A percentile compares a stretch with the other conserved stretches of the same genome.
phyloP scores from a whole-genome alignment of 2,797 vertebrate species.

The Crypturellus tataupa region DNA sequence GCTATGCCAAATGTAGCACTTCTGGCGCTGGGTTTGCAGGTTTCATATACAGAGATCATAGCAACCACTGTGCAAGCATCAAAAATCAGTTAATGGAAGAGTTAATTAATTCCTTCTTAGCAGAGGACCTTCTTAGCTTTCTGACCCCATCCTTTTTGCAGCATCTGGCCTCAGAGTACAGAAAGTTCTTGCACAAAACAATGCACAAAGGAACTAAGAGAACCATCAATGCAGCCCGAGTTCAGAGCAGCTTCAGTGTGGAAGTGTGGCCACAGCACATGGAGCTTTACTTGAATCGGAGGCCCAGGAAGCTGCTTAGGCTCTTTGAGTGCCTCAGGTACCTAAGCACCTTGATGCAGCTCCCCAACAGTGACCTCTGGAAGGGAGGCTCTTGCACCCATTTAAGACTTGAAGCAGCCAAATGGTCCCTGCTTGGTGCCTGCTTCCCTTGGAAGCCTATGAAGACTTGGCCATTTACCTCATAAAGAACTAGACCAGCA shows the following conservation, averaged over 20 bases:
- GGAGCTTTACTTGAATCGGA: neutral
- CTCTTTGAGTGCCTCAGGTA: neutral
- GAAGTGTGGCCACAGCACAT: neutral
- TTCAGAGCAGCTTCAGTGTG: neutral
- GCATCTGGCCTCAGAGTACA: neutral
- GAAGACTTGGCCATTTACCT: neutral
- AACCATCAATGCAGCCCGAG: neutral
- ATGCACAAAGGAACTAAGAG: neutral
- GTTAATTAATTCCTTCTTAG: neutral
- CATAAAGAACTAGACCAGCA: neutral
- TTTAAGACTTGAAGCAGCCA: neutral
- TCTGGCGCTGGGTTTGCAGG: neutral
- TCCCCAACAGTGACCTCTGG: neutral
- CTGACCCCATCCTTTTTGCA: neutral
- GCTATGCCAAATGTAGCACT: neutral
- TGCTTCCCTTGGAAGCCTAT: neutral
- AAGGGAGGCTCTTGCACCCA: neutral
- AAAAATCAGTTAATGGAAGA: neutral
- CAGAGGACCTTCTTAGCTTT: neutral
- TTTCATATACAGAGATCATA: neutral
- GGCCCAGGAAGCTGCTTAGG: too few species aligned
- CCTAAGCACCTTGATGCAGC: neutral
- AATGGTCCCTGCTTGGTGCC: neutral
- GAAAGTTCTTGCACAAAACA: neutral
- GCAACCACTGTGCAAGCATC: neutral